Base-by-base conservation (phyloP, 2,113 vertebrate genomes). In the Tetrao urogallus region DNA sequence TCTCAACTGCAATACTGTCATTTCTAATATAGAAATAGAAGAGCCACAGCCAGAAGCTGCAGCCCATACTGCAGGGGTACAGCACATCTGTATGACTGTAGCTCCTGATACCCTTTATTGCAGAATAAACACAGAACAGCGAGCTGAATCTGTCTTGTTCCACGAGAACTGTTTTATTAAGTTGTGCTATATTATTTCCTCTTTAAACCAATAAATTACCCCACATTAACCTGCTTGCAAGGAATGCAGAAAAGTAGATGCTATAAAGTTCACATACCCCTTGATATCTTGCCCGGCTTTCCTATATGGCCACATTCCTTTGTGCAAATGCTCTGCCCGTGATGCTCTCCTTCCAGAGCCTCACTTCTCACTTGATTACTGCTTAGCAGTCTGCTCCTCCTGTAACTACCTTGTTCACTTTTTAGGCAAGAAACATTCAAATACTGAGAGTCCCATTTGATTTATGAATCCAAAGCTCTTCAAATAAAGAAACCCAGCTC, bases 231-330 rank as follows among this genome's bases (percentile, higher is more conserved):
- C 50, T 34, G 15, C 21, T 80, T 57, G 89, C 0, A 2, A 73
- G 66, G 25, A n/a, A 78, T 12, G 32, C 11, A 79, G 40, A 82
- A 38, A 43, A 47, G 36, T 61, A 11, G 21, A 24, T 69, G 54
- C 88, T 47, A 56, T 54, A 69, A 82, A 79, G 50, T 63, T 94
- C 60, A 71, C 75, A 82, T 78, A 34, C 25, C 75, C 1, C 4
- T 3, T 67, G 56, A 38, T 86, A 30, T 50, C 91, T 65, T 64
- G 48, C 57, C 42, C 87, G 52, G 82, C 80, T 69, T 95, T 89
- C 94, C 85, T 94, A 88, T 71, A n/a, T 43, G 85, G 71, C 94
- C 48, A 54, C 93, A 97, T 96, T 96, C 94, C 85, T 97, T 45
- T 0, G 0, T 52, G 28, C 72, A 80, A 80, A 15, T 22, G 25